Percentiles rank a stretch among this genome's conserved stretches.
phyloP scores from a whole-genome alignment of 2,888 invertebrate genomes.

The Dynastes maya region DNA sequence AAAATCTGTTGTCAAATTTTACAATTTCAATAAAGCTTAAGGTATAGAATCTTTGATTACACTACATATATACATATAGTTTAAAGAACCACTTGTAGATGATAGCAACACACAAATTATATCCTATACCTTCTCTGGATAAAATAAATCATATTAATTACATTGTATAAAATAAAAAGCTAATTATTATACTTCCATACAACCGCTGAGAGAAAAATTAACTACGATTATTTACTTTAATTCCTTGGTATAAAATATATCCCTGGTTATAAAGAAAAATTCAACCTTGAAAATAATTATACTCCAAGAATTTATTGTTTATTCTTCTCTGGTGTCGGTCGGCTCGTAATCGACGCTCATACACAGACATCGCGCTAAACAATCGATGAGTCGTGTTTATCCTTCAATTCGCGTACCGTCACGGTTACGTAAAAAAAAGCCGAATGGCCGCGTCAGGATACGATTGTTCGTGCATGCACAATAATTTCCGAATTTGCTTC shows the following conservation, averaged over 20 bases:
- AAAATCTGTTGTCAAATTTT: no score
- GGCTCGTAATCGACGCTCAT: not conserved
- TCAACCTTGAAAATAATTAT: conserved; percentile 25
- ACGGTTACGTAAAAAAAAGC: conserved; percentile 12
- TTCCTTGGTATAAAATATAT: not conserved
- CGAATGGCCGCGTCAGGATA: conserved; percentile 1
- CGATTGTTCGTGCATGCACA: not conserved
- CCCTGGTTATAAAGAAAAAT: not conserved
- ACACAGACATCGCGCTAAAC: not conserved
- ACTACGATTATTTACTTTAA: no score
- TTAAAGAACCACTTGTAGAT: no score
- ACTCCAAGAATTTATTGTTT: conserved; percentile 18
- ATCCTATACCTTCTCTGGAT: no score
- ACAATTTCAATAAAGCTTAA: no score
- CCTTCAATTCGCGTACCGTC: conserved; percentile 31
- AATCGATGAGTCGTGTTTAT: conserved; percentile 21
- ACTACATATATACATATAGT: no score
- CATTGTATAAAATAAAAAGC: not conserved
- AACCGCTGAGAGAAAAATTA: not conserved
- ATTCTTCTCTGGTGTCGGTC: not conserved
- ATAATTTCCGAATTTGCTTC: not conserved
- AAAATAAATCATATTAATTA: no score
- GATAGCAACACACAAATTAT: no score
- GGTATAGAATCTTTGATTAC: no score
- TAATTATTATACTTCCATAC: not conserved